Percentiles rank a stretch among this genome's conserved stretches.
Conservation (phyloP, 2,113 vertebrate genomes). For the Sardina pilchardus region DNA sequence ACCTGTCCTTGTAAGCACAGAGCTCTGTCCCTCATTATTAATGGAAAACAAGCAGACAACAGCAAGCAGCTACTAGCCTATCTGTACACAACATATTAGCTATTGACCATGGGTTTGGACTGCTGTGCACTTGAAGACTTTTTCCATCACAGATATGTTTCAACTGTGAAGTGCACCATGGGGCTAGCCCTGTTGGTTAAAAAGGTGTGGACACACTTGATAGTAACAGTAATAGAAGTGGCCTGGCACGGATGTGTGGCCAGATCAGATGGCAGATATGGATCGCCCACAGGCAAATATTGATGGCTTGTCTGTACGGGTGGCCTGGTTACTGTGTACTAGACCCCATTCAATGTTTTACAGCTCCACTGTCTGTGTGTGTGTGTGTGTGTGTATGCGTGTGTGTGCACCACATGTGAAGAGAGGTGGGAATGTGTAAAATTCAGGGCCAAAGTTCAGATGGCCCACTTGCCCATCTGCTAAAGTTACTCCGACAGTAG, state of each 20-base stretch:
- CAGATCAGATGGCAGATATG: constrained; percentile 2
- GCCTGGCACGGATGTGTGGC: background rate
- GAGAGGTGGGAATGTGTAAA: constrained; percentile 35
- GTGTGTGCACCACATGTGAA: background rate
- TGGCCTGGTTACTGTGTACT: background rate
- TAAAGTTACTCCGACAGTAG: background rate
- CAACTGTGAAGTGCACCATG: background rate
- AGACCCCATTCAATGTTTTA: background rate
- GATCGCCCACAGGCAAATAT: background rate
- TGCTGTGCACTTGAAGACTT: too few species aligned
- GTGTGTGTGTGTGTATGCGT: background rate
- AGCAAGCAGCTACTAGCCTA: background rate
- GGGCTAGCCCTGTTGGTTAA: background rate
- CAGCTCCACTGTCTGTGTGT: background rate
- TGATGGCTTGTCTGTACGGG: background rate
- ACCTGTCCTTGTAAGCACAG: too few species aligned
- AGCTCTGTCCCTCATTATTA: too few species aligned
- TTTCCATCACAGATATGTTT: background rate
- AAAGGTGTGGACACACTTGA: background rate
- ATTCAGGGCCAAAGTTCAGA: constrained; percentile 42
- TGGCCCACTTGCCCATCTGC: constrained; percentile 22
- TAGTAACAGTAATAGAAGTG: background rate
- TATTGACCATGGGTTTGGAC: too few species aligned
- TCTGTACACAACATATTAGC: background rate
- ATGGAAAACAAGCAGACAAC: background rate